These are phyloP conservation scores for Sebastes vulpes DNA, from an alignment of 2,797 vertebrate species.

Conservation along the genomic window DNA sequence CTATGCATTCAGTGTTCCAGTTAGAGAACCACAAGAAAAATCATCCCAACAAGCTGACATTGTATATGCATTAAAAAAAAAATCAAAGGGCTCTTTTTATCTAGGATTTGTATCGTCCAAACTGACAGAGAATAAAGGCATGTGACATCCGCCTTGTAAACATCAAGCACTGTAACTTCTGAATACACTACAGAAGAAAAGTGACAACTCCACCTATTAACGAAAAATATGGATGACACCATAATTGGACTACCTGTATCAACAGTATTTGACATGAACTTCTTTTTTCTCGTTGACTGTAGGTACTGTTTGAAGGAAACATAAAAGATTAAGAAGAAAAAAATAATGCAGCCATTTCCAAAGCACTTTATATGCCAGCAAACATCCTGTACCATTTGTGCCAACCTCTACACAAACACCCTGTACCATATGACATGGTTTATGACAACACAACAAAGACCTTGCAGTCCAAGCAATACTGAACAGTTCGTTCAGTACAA, in stretches of 20 bases:
- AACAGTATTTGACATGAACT: neutral
- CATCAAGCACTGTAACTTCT: neutral
- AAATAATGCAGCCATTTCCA: neutral
- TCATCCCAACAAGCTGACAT: neutral
- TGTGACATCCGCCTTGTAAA: neutral
- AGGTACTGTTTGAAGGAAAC: neutral
- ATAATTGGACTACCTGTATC: neutral
- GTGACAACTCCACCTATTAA: neutral
- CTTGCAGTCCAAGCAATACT: neutral
- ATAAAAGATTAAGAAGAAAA: neutral
- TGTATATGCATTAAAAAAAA: neutral
- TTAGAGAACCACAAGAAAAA: neutral
- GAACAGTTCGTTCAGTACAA: constrained; percentile 9
- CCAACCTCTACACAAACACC: neutral
- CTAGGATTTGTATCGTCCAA: neutral
- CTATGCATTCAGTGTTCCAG: neutral
- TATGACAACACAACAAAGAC: constrained; percentile 28
- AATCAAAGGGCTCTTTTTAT: neutral
- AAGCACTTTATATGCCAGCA: neutral
- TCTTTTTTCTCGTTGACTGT: neutral
- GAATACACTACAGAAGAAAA: neutral
- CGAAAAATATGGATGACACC: neutral
- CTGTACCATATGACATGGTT: neutral
- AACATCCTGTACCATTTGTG: neutral
- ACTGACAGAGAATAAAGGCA: neutral